Base-by-base conservation (phyloP, 2,113 vertebrate species). In the Zeus faber region DNA sequence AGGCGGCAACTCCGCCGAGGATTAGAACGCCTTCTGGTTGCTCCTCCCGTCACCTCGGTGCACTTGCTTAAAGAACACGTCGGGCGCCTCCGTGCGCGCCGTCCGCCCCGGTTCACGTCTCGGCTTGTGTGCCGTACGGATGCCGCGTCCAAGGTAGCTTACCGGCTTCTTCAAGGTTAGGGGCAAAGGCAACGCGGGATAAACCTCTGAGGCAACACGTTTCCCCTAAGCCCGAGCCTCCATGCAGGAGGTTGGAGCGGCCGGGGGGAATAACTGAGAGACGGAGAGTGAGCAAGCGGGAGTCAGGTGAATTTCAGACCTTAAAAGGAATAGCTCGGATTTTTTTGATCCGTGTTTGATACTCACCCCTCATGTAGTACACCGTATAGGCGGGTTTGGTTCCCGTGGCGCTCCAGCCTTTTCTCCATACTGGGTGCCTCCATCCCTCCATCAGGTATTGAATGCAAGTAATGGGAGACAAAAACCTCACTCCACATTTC, bases 21-120 rank as follows among this genome's bases (percentile, higher is more conserved):
- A 85, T 87, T 87, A 87, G 75, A 49, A 65, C 65, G 23, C 67
- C 51, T 72, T 57, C 33, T 49, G 44, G 64, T 65, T 46, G 62
- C 46, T 62, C 67, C 11, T 79, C 72, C 67, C 58, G 59, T 81
- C 76, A 80, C 65, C 74, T 74, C 44, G 26, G 49, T 62, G 47
- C 72, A 78, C 72, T 79, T 62, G 60, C 81, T 79, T 80, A 81
- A 63, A 74, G 72, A 65, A 78, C n/a, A n/a, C n/a, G n/a, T n/a
- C n/a, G n/a, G n/a, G n/a, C n/a, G n/a, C n/a, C n/a, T n/a, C n/a
- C n/a, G n/a, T n/a, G n/a, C n/a, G n/a, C n/a, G n/a, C 60, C 49
- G 46, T 66, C 40, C 51, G 26, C 54, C 63, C 51, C 20, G 17
- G 53, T 69, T 31, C 65, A 49, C 50, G 14, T 52, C 1, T 26